Base-by-base conservation (phyloP, 2,113 vertebrate genomes). In the Notechis scutatus region DNA sequence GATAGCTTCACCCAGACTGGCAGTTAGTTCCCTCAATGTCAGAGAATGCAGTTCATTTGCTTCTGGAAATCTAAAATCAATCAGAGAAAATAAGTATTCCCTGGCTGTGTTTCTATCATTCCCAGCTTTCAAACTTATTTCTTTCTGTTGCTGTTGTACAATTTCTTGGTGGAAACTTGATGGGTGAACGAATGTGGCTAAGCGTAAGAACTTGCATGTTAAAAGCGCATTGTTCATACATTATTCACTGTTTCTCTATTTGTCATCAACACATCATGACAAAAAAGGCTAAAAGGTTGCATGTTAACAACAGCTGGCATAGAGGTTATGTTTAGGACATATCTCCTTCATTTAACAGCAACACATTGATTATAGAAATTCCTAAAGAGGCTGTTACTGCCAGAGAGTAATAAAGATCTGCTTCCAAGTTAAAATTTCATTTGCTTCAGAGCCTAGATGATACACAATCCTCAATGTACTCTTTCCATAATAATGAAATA, bases 151-250 rank as follows among this genome's bases (percentile, higher is more conserved):
- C 74, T 81, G 34, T 42, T 81, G 20, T 81, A 42, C 74, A 39
- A 42, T 81, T 21, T 42, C 34, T 81, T 81, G 10, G 50, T 24
- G 57, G 56, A 93, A 92, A 54, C 90, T 12, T 3, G 1, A 24
- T 88, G n/a, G 34, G 7, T 52, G n/a, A 54, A 34, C 20, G 50
- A 50, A 39, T 42, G 12, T 42, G 21, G 5, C 34, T 56, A 29
- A 91, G 47, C 39, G 5, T 69, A 64, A 42, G n/a, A 88, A 34
- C 74, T 1, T 0, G 0, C 18, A 55, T 92, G 61, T 18, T 91
- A 29, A 92, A 81, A 95, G 56, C 50, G 69, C 85, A 89, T 94
- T 93, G 47, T 50, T 96, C 93, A 90, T 93, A 87, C 87, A 94
- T 92, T 93, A 94, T 94, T 94, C 95, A 95, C 61, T 23, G 3